Base-by-base conservation (phyloP, 2,888 invertebrate genomes). In the Eupithecia subfuscata region DNA sequence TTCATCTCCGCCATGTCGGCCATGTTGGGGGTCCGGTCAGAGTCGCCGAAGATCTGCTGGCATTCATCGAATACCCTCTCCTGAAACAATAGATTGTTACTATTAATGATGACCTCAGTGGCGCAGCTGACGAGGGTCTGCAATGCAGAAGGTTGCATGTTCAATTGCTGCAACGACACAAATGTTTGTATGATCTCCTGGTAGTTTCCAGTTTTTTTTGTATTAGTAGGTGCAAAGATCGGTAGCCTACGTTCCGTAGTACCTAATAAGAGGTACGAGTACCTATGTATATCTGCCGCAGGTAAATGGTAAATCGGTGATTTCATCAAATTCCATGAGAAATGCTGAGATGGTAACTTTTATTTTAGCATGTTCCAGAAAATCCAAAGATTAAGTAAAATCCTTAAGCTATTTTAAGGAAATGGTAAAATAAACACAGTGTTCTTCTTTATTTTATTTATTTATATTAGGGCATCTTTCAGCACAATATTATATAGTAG, bases 1-100 rank as follows among this genome's bases (percentile, higher is more conserved):
- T 95, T 95, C 96, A 97, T 96, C 69, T 96, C 94, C 45, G 95
- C 90, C 30, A 97, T 87, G 73, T 96, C 95, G 0, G 95, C 90
- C 90, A 95, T 93, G 6, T 92, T 95, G 1, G 95, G 94, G 0
- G 94, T 86, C 9, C 95, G 92, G 0, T 95, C 88, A 1, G 86
- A 86, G 48, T 82, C 87, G 64, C 91, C 88, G n/a, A 92, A 85
- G 52, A 96, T 86, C 0, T 81, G 75, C 37, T 85, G 82, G 22
- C 90, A 85, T 81, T 96, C 96, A 43, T 92, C 88, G 75, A 84
- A 91, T 8, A 96, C 89, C 7, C 88, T 88, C 1, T 93, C 86
- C 89, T 96, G 79, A 8, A 40, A 25, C 2, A 0, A 63, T 14
- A 63, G 30, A 7, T n/a, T 3, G 52, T 3, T 52, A 52, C 22